These are phyloP conservation scores for Tilapia sparmanii DNA, from an alignment of 2,113 vertebrate genomes.

Conservation along the genomic window DNA sequence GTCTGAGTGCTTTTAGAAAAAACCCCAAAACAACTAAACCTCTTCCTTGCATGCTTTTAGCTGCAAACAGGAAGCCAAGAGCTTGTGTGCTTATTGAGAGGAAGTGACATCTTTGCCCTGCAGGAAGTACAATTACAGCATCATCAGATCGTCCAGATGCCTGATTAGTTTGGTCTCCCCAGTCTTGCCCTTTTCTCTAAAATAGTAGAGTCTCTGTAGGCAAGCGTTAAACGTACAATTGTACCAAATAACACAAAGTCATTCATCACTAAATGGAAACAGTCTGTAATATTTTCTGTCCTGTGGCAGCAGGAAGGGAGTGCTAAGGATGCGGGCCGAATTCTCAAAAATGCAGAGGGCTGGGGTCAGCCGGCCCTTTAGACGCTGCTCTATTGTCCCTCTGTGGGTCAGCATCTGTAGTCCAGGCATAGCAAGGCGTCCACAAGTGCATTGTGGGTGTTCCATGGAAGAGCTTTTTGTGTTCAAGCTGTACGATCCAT, in stretches of 20 bases:
- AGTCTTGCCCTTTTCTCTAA: constrained; percentile 33
- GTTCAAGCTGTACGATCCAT: constrained; percentile 60
- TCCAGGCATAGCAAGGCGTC: constrained; percentile 48
- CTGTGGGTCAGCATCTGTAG: constrained; percentile 28
- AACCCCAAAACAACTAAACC: constrained; percentile 51
- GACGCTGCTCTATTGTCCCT: constrained; percentile 24
- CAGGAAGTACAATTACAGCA: constrained; percentile 74
- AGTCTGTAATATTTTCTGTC: constrained; percentile 44
- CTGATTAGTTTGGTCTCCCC: constrained; percentile 57
- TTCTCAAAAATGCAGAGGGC: not conserved
- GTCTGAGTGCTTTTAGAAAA: constrained; percentile 65
- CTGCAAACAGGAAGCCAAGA: constrained; percentile 76
- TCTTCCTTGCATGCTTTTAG: constrained; percentile 72
- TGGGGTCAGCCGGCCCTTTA: constrained; percentile 1
- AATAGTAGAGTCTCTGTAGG: constrained; percentile 47
- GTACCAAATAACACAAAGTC: constrained; percentile 55
- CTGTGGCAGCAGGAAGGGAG: constrained; percentile 39
- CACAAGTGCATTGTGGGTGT: constrained; percentile 61
- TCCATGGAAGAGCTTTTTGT: constrained; percentile 66
- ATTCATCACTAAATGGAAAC: constrained; percentile 42
- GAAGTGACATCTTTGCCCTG: constrained; percentile 74
- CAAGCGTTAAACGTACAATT: constrained; percentile 13
- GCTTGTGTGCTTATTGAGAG: constrained; percentile 72
- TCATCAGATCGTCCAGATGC: constrained; percentile 61
- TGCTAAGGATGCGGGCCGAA: constrained; percentile 1